Conservation (phyloP, 53 echinoderm and acorn worm species). For the Actinopyga echinites region DNA sequence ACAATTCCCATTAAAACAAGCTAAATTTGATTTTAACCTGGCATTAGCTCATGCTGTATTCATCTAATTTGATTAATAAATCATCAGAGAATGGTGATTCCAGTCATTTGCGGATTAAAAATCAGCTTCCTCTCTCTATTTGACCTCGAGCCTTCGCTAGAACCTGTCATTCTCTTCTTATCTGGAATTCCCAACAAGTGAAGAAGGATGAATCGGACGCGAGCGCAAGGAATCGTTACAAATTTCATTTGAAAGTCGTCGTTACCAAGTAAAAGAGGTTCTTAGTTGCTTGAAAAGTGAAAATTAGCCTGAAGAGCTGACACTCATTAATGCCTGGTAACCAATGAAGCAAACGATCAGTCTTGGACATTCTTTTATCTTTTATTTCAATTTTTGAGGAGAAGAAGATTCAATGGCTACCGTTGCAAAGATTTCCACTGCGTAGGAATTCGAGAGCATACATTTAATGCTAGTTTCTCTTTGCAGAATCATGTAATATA, state of each 20-base stretch:
- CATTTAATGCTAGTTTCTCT: too few relatives aligned
- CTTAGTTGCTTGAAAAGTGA: constrained; percentile 39
- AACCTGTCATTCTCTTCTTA: constrained; percentile 17
- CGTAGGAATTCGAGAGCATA: too few relatives aligned
- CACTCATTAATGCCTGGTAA: constrained; percentile 37
- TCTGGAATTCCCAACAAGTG: neutral
- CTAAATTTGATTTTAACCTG: constrained; percentile 49
- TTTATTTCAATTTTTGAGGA: too few relatives aligned
- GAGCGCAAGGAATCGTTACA: constrained; percentile 31
- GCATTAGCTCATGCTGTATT: constrained; percentile 42
- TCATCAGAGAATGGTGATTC: constrained; percentile 36
- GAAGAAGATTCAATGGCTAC: too few relatives aligned
- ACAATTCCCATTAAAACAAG: constrained; percentile 43
- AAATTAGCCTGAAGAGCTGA: constrained; percentile 42
- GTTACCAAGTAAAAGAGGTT: constrained; percentile 11
- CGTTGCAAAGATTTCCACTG: too few relatives aligned
- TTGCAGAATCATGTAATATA: too few relatives aligned
- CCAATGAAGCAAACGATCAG: constrained; percentile 1
- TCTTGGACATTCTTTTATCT: too few relatives aligned
- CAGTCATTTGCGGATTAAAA: constrained; percentile 45
- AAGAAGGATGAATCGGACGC: neutral
- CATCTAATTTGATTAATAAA: constrained; percentile 52
- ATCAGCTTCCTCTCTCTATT: constrained; percentile 31
- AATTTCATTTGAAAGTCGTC: constrained; percentile 26
- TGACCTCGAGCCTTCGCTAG: constrained; percentile 29